Evolutionary conservation across 2,797 vertebrate species (phyloP).

Genomic region (Todus mexicanus): DNA sequence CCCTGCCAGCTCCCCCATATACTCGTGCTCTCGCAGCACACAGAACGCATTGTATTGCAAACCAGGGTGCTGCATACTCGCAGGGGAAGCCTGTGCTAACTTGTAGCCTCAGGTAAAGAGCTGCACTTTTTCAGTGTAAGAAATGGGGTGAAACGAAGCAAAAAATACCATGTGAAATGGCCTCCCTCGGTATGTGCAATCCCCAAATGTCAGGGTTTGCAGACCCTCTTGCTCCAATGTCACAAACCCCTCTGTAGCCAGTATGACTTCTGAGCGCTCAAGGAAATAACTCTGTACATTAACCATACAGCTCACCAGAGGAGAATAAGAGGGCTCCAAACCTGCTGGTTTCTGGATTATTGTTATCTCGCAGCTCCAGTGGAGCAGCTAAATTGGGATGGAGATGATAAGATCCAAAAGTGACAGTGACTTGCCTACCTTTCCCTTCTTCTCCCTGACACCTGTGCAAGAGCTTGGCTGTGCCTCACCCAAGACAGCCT

Average conservation of each 20-base stretch:
- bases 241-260: background rate
- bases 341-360: background rate
- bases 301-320: background rate
- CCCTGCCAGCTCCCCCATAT: background rate
- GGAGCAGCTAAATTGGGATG: background rate
- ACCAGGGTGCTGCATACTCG: conserved; percentile 20
- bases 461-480: background rate
- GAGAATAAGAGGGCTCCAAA: background rate
- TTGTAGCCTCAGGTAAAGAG: conserved; percentile 35
- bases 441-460: background rate
- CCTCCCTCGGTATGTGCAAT: background rate
- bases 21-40: background rate
- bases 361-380: background rate
- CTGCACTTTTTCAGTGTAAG: conserved; percentile 18
- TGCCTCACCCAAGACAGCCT: background rate
- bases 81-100: conserved; percentile 19
- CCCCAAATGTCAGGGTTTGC: background rate
- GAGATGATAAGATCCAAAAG: background rate
- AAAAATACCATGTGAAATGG: background rate
- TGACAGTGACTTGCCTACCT: background rate
- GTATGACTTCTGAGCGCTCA: background rate
- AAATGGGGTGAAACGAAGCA: background rate
- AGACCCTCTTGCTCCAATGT: background rate
- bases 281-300: background rate
- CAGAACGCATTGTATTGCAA: conserved; percentile 5